Conservation (phyloP, 2,113 vertebrate genomes). For the Notarius lentiginosus region DNA sequence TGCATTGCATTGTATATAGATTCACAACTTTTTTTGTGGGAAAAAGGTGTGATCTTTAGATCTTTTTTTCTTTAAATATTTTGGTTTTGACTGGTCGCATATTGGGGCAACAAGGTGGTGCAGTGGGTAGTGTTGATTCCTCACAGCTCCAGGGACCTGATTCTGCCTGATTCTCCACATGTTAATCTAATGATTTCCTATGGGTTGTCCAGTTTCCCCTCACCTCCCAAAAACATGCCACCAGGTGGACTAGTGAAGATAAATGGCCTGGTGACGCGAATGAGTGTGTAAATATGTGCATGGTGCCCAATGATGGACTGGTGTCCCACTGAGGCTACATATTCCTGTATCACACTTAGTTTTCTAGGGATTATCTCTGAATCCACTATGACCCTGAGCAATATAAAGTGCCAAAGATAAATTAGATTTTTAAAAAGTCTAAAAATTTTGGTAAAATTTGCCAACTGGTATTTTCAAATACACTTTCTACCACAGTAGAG, state of each 20-base stretch:
- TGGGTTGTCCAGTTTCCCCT: neutral
- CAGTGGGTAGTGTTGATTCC: neutral
- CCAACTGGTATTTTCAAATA: neutral
- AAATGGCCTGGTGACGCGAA: neutral
- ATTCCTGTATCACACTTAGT: neutral
- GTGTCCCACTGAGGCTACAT: neutral
- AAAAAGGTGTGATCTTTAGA: neutral
- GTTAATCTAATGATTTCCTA: neutral
- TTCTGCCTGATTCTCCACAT: neutral
- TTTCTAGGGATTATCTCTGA: neutral
- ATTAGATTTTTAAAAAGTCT: neutral
- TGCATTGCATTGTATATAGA: neutral
- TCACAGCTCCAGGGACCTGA: neutral
- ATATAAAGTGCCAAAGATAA: neutral
- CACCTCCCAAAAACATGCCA: neutral
- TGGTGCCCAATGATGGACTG: neutral
- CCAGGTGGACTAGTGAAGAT: neutral
- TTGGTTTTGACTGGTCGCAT: neutral
- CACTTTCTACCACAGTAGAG: neutral
- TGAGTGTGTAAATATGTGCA: neutral
- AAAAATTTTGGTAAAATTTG: neutral
- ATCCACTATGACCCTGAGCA: neutral
- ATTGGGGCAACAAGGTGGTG: neutral
- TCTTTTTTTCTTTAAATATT: neutral
- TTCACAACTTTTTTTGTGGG: neutral